These are phyloP conservation scores for Venustaconcha ellipsiformis DNA, from an alignment of 1,140 invertebrate genomes.

Conservation along the genomic window DNA sequence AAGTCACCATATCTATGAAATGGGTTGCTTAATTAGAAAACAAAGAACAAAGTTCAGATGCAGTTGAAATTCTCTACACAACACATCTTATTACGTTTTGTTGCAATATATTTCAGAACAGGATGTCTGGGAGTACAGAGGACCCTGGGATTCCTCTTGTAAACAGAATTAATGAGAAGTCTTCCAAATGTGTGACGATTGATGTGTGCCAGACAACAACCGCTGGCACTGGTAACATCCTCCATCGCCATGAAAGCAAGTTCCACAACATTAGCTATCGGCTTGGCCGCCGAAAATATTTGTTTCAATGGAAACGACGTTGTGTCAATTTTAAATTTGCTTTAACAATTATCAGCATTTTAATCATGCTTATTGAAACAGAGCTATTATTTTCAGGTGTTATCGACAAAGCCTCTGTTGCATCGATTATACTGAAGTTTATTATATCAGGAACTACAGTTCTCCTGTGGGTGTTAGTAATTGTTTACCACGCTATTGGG, in stretches of 20 bases:
- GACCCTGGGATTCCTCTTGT: slow-evolving; percentile 54
- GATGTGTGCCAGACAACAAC: slow-evolving; percentile 5
- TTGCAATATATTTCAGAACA: slow-evolving; percentile 35
- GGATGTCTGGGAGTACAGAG: slow-evolving; percentile 46
- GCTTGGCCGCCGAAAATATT: slow-evolving; percentile 52
- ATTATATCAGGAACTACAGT: slow-evolving; percentile 76
- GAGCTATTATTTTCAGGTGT: slow-evolving; percentile 53
- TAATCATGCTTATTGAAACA: slow-evolving; percentile 64
- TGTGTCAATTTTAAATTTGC: slow-evolving; percentile 56
- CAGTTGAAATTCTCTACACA: no score
- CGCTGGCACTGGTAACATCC: background rate
- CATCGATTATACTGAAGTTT: slow-evolving; percentile 55
- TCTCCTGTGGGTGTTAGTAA: slow-evolving; percentile 50
- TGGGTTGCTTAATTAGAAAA: no score
- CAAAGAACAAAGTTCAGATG: no score
- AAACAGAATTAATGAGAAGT: slow-evolving; percentile 36
- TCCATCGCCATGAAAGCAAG: slow-evolving; percentile 20
- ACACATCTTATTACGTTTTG: no score
- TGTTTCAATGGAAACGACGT: slow-evolving; percentile 48
- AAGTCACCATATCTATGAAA: no score
- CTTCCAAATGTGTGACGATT: slow-evolving; percentile 41
- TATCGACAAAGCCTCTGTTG: slow-evolving; percentile 36
- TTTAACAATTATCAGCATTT: slow-evolving; percentile 58
- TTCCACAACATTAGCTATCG: slow-evolving; percentile 60
- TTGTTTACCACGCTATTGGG: slow-evolving; percentile 56